phyloP scores from a whole-genome alignment of 2,797 vertebrate genomes.

The Taeniopygia guttata region DNA sequence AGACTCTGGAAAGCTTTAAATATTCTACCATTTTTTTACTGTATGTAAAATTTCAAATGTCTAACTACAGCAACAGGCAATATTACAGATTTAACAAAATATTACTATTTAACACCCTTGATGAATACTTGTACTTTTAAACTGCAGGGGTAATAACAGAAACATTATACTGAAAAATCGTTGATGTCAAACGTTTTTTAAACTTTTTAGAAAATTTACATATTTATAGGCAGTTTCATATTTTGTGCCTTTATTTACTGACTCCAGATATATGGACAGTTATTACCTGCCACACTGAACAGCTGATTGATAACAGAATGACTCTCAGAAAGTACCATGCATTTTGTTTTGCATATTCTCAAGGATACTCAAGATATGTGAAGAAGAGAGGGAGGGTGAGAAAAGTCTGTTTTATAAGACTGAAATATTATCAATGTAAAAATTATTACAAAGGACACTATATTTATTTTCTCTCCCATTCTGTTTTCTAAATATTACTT shows the following conservation, averaged over 20 bases:
- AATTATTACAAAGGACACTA: neutral
- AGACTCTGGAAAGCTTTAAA: neutral
- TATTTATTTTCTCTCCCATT: neutral
- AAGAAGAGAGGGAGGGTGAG: neutral
- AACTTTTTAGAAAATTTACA: neutral
- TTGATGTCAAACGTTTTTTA: neutral
- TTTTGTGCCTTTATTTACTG: neutral
- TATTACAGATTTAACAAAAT: neutral
- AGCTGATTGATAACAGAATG: constrained; percentile 16
- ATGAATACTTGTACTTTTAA: neutral
- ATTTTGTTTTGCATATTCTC: neutral
- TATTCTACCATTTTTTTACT: neutral
- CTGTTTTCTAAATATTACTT: neutral
- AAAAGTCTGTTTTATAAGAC: neutral
- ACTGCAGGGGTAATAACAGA: neutral
- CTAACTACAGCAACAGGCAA: neutral
- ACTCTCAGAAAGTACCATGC: neutral
- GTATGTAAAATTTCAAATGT: neutral
- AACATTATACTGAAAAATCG: neutral
- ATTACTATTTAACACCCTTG: neutral
- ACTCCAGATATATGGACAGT: neutral
- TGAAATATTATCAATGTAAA: neutral
- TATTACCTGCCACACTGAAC: neutral
- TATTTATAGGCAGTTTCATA: neutral
- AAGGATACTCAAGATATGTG: neutral